A percentile compares a stretch with the other conserved stretches of the same genome.
phyloP scores from a whole-genome alignment of 2,888 invertebrate genomes.

The Yponomeuta sedellus region DNA sequence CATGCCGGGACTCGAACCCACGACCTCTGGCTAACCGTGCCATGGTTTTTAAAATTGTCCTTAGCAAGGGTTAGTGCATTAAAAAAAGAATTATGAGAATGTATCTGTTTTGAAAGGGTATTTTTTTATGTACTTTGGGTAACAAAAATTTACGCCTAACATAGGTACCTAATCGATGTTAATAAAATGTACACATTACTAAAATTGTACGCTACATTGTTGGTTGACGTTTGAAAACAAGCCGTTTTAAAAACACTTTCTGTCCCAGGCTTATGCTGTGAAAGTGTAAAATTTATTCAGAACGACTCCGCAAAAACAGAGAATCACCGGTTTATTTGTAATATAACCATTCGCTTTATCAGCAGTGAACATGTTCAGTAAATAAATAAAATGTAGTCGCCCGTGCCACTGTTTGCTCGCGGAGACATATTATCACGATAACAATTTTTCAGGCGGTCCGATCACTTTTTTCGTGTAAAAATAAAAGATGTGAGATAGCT shows the following conservation, averaged over 20 bases:
- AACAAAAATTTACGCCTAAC: too few species aligned
- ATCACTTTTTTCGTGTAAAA: neutral
- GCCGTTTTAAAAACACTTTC: neutral
- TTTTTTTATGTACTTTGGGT: too few species aligned
- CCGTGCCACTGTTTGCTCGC: conserved; percentile 20
- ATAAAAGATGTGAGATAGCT: too few species aligned
- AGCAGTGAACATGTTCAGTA: conserved; percentile 17
- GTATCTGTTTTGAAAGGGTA: too few species aligned
- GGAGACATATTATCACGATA: conserved; percentile 28
- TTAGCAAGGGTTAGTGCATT: too few species aligned
- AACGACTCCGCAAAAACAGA: neutral
- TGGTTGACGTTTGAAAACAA: neutral
- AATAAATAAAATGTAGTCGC: conserved; percentile 24
- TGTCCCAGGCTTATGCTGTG: neutral
- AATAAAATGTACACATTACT: too few species aligned
- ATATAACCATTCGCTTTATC: conserved; percentile 5
- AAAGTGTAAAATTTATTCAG: neutral
- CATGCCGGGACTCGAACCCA: too few species aligned
- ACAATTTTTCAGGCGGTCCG: conserved; percentile 20
- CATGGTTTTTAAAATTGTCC: too few species aligned
- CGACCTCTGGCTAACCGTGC: too few species aligned
- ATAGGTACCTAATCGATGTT: too few species aligned
- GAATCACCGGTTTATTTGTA: neutral
- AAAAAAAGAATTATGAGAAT: too few species aligned
- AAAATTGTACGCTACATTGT: too few species aligned